Evolutionary conservation across 30 jellyfish, hydroid and myxozoan genomes (phyloP).

Genomic region (Nemopilema nomurai): DNA sequence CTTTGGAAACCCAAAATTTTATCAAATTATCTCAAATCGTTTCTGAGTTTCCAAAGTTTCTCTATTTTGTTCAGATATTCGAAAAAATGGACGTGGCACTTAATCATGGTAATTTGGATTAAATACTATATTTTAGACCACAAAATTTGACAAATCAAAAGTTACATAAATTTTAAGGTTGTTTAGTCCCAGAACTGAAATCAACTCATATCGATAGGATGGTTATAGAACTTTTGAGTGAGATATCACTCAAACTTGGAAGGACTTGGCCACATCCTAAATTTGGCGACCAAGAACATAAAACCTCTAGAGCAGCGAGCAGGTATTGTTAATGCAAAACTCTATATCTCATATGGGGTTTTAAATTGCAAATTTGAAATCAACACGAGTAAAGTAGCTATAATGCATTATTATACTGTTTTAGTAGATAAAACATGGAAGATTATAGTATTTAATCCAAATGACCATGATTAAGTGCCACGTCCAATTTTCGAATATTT

Average conservation of each 20-base stretch:
- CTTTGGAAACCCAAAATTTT: too few relatives aligned
- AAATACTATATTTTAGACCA: background rate
- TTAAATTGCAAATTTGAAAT: background rate
- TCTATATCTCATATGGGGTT: background rate
- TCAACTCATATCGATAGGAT: background rate
- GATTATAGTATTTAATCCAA: background rate
- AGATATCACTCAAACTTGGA: background rate
- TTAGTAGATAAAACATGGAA: background rate
- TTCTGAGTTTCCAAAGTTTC: too few relatives aligned
- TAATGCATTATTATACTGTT: background rate
- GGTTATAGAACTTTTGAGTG: background rate
- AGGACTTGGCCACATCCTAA: background rate
- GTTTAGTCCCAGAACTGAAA: background rate
- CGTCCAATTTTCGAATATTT: background rate
- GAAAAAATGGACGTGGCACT: too few relatives aligned
- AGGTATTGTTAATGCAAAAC: too few relatives aligned
- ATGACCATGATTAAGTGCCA: background rate
- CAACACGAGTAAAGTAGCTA: background rate
- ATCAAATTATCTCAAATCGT: too few relatives aligned
- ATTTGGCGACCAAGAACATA: background rate
- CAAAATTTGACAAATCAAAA: background rate
- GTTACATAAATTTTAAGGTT: background rate
- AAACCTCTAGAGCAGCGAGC: background rate
- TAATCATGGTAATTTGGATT: too few relatives aligned
- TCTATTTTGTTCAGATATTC: too few relatives aligned